Base-by-base conservation (phyloP, 2,113 vertebrate species). In the Zosterops japonicus region DNA sequence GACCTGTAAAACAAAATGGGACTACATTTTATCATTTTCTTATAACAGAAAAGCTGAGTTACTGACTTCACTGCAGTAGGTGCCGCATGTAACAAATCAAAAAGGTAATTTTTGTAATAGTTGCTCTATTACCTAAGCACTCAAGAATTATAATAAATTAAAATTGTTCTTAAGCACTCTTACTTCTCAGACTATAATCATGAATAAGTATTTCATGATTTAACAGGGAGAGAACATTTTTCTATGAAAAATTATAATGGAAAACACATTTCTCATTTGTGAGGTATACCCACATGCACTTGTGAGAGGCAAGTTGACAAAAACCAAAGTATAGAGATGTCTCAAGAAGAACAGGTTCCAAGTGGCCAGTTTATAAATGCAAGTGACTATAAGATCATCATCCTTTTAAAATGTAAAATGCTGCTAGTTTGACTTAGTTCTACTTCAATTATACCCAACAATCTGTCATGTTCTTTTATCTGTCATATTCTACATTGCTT, bases 1-100 rank as follows among this genome's bases (percentile, higher is more conserved):
- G 98, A 94, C 98, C 99, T 99, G 97, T 49, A 97, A 97, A 81
- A 94, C 8, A 93, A 81, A 97, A 90, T 67, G 88, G 39, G 35
- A 95, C 19, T 68, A 20, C 6, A 59, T 81, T 81, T 87, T 60
- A 90, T 83, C 9, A 93, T 78, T 96, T 83, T 68, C 52, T 76
- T 89, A 63, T 49, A n/a, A 53, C 41, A 72, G 31, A 85, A 78
- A 93, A 89, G 36, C 31, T 44, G 49, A 76, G 35, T 81, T 93
- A 72, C 53, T 89, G 36, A 82, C 57, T 46, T 69, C n/a, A 47
- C 18, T 77, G 27, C 33, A 68, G 27, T 2, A 61, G n/a, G 33
- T 15, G 39, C 29, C 55, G 35, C 16, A 24, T 28, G 17, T 29
- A 83, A 87, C 15, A 65, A 83, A 74, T 65, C 31, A 31, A 82